Conservation (phyloP, 2,113 vertebrate genomes). For the Pao palembangensis region DNA sequence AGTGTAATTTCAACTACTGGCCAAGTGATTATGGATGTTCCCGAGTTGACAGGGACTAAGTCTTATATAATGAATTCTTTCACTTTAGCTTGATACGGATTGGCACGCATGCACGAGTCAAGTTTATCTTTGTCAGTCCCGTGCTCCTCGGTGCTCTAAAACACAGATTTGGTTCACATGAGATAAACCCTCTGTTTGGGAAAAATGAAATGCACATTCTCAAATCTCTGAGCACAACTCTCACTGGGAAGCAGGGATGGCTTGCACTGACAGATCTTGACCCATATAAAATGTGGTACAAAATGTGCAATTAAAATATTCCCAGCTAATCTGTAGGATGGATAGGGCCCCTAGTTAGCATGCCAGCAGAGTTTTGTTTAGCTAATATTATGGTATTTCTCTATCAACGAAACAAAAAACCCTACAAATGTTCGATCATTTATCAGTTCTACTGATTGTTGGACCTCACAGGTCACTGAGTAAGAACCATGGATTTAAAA, state of each 20-base stretch:
- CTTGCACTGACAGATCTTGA: background rate
- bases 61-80: conserved; percentile 32
- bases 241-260: background rate
- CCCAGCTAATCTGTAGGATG: conserved; percentile 8
- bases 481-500: too few relatives aligned
- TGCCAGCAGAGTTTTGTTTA: too few relatives aligned
- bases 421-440: too few relatives aligned
- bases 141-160: conserved; percentile 26
- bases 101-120: conserved; percentile 4
- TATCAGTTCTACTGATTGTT: too few relatives aligned
- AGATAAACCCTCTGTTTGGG: conserved; percentile 45
- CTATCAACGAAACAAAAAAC: too few relatives aligned
- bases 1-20: too few relatives aligned
- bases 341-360: background rate
- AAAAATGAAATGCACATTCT: background rate
- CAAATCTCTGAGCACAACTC: conserved; percentile 12
- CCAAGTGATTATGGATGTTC: too few relatives aligned
- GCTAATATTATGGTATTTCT: too few relatives aligned
- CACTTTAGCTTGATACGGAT: conserved; percentile 17
- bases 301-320: conserved; percentile 12
- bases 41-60: background rate
- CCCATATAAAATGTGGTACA: conserved; percentile 20
- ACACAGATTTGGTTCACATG: conserved; percentile 32
- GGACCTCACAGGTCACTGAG: too few relatives aligned
- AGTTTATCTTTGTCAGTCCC: conserved; percentile 22